These are phyloP conservation scores for Virgularia gustaviana DNA, from an alignment of 92 coral and sea anemone species.

Conservation along the genomic window DNA sequence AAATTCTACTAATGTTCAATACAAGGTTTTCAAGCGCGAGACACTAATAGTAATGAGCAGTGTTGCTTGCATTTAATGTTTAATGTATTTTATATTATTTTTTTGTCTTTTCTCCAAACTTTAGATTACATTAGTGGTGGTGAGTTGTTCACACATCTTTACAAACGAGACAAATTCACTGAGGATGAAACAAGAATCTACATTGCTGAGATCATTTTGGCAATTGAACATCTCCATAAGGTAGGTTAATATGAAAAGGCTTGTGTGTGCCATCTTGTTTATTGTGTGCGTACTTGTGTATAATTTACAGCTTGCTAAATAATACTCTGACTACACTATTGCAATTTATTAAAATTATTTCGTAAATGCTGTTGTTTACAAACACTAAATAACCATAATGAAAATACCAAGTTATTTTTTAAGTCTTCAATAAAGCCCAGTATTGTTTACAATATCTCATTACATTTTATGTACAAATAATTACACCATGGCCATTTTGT, in stretches of 20 bases:
- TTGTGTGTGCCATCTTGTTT: conserved; percentile 2
- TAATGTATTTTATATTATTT: background rate
- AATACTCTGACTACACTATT: too few relatives aligned
- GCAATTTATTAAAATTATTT: too few relatives aligned
- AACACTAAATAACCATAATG: too few relatives aligned
- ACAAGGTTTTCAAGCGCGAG: background rate
- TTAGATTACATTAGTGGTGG: conserved; percentile 95
- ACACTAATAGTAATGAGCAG: too few relatives aligned
- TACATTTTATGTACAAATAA: background rate
- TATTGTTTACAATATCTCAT: too few relatives aligned
- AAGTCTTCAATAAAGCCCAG: too few relatives aligned
- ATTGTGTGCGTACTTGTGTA: background rate
- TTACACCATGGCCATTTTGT: background rate
- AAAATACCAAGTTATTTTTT: too few relatives aligned
- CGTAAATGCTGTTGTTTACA: too few relatives aligned
- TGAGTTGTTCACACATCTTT: conserved; percentile 89
- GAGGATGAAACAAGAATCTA: conserved; percentile 93
- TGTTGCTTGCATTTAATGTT: background rate
- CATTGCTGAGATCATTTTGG: conserved; percentile 89
- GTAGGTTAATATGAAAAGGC: conserved; percentile 47
- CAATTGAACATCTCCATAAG: conserved; percentile 90
- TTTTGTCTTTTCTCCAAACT: background rate
- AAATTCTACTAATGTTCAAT: background rate
- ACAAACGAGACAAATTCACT: conserved; percentile 87
- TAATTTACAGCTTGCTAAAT: background rate